These are phyloP conservation scores for Drosophila merina DNA, from an alignment of 2,888 invertebrate genomes.

Conservation along the genomic window DNA sequence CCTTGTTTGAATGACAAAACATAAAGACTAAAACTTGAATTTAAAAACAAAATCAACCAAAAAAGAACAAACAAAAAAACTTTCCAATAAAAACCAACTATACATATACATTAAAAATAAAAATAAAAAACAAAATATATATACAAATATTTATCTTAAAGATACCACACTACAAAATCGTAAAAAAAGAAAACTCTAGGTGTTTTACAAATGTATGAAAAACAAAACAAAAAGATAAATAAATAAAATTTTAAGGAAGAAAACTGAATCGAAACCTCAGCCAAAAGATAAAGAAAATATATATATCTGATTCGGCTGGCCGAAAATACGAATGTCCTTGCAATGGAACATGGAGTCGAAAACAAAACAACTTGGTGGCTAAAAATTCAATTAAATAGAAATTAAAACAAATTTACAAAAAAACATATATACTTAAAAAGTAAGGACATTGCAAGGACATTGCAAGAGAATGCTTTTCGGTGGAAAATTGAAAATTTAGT, in stretches of 20 bases:
- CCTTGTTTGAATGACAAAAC: slow-evolving; percentile 71
- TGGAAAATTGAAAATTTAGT: slow-evolving; percentile 55
- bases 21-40: slow-evolving; percentile 79
- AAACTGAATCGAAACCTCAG: slow-evolving; percentile 1
- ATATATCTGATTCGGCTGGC: slow-evolving; percentile 12
- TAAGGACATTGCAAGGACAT: slow-evolving; percentile 17
- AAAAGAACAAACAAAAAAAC: slow-evolving; percentile 30
- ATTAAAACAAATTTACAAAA: neutral
- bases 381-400: slow-evolving; percentile 10
- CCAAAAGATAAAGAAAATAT: neutral
- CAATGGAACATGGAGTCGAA: slow-evolving; percentile 8
- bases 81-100: slow-evolving; percentile 33
- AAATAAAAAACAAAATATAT: slow-evolving; percentile 1
- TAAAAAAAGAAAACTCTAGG: slow-evolving; percentile 51
- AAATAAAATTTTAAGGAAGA: slow-evolving; percentile 42
- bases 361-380: neutral
- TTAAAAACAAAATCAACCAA: slow-evolving; percentile 58
- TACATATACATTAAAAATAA: slow-evolving; percentile 38
- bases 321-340: slow-evolving; percentile 31
- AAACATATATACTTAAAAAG: neutral
- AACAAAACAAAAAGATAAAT: slow-evolving; percentile 19
- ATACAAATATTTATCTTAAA: slow-evolving; percentile 33
- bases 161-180: slow-evolving; percentile 38
- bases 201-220: slow-evolving; percentile 71
- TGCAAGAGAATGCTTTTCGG: slow-evolving; percentile 34